Evolutionary conservation across 92 coral and sea anemone genomes (phyloP).

Genomic region (Heliopora coerulea): DNA sequence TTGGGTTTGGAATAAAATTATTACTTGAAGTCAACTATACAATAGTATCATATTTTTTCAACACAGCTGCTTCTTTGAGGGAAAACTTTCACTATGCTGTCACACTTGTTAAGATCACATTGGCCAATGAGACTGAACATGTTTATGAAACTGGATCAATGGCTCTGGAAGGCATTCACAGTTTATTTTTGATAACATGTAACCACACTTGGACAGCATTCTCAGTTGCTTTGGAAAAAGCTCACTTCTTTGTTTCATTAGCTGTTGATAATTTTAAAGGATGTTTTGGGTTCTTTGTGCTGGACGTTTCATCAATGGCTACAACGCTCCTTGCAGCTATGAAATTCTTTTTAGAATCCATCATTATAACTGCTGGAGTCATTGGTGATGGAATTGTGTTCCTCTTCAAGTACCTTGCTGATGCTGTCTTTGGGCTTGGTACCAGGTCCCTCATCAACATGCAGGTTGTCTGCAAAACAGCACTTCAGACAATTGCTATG

Average conservation of each 20-base stretch:
- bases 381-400: conserved; percentile 8
- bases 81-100: conserved; percentile 27
- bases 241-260: neutral
- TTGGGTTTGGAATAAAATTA: conserved; percentile 70
- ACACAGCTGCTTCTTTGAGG: conserved; percentile 50
- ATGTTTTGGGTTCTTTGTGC: conserved; percentile 17
- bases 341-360: conserved; percentile 17
- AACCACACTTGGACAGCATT: conserved; percentile 11
- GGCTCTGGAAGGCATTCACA: conserved; percentile 30
- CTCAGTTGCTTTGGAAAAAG: neutral
- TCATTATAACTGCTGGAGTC: conserved; percentile 5
- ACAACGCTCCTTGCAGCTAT: conserved; percentile 8
- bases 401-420: neutral
- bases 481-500: conserved; percentile 3
- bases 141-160: conserved; percentile 25
- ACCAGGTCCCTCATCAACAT: neutral
- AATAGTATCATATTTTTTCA: conserved; percentile 68
- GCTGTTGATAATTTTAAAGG: neutral
- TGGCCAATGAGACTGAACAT: conserved; percentile 41
- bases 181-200: conserved; percentile 30
- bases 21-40: conserved; percentile 76
- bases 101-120: conserved; percentile 27
- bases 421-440: neutral
- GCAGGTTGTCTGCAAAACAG: neutral
- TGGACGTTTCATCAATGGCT: neutral